Evolutionary conservation across 2,113 vertebrate species (phyloP).

Genomic region (Tragulus kanchil): DNA sequence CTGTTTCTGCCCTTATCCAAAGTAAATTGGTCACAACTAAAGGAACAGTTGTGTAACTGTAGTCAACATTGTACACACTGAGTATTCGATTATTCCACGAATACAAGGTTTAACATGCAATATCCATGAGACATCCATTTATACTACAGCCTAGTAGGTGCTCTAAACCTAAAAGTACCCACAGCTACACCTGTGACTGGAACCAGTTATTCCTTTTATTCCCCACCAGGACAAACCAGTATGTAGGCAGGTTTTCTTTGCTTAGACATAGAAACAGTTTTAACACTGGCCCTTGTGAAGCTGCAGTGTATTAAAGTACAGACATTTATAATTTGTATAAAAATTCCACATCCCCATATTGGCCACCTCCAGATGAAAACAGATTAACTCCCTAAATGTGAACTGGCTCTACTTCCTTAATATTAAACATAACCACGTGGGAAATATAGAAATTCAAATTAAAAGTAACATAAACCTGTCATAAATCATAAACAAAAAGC

Average conservation of each 20-base stretch:
- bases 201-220: neutral
- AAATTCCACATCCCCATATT: neutral
- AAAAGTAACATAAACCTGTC: neutral
- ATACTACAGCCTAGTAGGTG: neutral
- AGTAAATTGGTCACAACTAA: neutral
- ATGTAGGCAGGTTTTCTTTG: neutral
- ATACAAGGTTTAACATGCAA: neutral
- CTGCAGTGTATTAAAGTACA: neutral
- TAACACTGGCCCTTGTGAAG: neutral
- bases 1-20: neutral
- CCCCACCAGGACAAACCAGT: neutral
- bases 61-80: neutral
- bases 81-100: neutral
- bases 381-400: neutral
- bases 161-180: neutral
- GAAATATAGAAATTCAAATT: neutral
- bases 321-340: neutral
- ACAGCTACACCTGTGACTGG: neutral
- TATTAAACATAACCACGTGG: neutral
- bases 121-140: too few species aligned
- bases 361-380: neutral
- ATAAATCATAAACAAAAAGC: neutral
- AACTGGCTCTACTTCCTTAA: neutral
- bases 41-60: neutral
- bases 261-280: neutral